Conservation (phyloP, 2,797 vertebrate genomes). For the Karalla daura region DNA sequence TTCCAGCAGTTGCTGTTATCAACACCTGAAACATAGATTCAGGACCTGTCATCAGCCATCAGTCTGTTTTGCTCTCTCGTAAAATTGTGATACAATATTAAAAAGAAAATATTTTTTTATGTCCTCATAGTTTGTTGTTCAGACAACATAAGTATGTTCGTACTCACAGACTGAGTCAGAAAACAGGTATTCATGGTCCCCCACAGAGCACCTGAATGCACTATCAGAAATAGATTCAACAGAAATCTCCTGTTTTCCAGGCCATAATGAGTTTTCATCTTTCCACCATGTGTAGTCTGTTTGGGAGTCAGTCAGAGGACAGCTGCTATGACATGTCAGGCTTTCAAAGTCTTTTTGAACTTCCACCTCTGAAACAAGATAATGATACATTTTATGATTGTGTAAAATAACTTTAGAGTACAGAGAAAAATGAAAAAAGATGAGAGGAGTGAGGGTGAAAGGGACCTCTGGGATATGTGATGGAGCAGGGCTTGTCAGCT, state of each 20-base stretch:
- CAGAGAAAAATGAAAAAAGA: background rate
- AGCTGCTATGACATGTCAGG: constrained; percentile 17
- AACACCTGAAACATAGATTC: constrained; percentile 15
- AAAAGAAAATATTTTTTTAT: too few relatives aligned
- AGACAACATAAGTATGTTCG: background rate
- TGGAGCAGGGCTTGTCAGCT: constrained; percentile 21
- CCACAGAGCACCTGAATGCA: constrained; percentile 3
- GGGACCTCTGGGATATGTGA: constrained; percentile 50
- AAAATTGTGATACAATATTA: too few relatives aligned
- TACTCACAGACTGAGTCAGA: constrained; percentile 37
- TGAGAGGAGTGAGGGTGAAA: too few relatives aligned
- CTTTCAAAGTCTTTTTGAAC: background rate
- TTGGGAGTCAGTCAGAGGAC: background rate
- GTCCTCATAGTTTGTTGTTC: too few relatives aligned
- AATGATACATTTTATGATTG: background rate
- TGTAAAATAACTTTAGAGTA: background rate
- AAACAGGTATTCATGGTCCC: background rate
- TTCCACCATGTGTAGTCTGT: background rate
- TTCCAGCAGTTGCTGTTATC: background rate
- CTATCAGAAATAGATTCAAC: accelerated
- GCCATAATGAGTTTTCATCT: accelerated
- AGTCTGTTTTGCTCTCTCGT: too few relatives aligned
- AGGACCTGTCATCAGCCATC: too few relatives aligned
- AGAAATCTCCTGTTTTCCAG: background rate
- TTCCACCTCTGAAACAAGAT: constrained; percentile 1